Evolutionary conservation across 2,888 invertebrate species (phyloP), one percentile per base, ranked within the genome.

Genomic region (Drepana falcataria): DNA sequence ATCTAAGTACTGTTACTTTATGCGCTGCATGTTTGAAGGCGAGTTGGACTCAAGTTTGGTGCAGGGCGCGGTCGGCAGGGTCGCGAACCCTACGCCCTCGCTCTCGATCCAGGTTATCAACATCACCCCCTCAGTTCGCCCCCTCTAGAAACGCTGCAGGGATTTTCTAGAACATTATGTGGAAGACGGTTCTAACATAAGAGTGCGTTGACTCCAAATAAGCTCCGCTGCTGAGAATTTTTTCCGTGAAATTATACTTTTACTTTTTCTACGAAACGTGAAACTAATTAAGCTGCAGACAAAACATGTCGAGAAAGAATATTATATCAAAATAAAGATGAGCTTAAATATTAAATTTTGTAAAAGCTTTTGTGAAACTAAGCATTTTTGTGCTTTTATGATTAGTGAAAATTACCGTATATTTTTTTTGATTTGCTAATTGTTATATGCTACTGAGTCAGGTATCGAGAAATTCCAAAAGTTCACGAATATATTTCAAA

Each of bases 51-150:
- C 65, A 70, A 74, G 72, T 69, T 69, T 71, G 5, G 68, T 65
- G 60, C 79, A 79, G 85, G 84, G 85, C 72, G 87, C 81, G 82
- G 82, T 84, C 81, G 66, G 71, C 68, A 81, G 85, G 88, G 89
- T 90, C 86, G 68, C 75, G 83, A 85, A 88, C 87, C 88, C 83
- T 87, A 64, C 79, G 77, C 72, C 85, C 84, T 85, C 85, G 87
- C 85, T 87, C 88, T 79, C 84, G 77, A 87, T 89, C 83, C 89
- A 85, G 90, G 90, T 87, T 89, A 90, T 89, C 89, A 87, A 85
- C 89, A 75, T 75, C 81, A 71, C 61, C 61, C 69, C 71, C 69
- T 40, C 68, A 64, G 58, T 61, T 53, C 64, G 65, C 69, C 73
- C 75, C 76, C 73, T 76, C 70, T 73, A 66, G 71, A 72, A 83